Evolutionary conservation across 2,888 invertebrate species (phyloP), one percentile per base, ranked within the genome.

Genomic region (Epinotia demarniana): DNA sequence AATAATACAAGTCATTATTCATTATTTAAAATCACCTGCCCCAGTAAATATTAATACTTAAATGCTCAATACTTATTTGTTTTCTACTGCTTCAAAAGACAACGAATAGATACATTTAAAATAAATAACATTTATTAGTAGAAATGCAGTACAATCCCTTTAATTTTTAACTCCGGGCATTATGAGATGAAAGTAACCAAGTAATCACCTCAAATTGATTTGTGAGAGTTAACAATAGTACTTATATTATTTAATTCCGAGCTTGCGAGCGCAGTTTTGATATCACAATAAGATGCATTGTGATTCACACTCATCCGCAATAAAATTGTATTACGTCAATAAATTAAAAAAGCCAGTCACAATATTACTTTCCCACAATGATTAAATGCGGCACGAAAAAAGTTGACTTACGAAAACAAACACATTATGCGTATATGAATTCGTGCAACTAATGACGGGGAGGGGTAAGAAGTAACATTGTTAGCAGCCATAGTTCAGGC

Each of bases 401-500:
- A 81, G 84, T 85, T 87, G 90, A 91, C 86, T 89, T 92, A 92
- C 89, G 92, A 92, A 93, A 93, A 93, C 92, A 93, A 92, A 92
- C 89, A 88, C 89, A 91, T 91, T 90, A 91, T 87, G 88, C 90
- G 87, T 90, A 86, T 87, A 87, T 90, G 91, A 92, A 92, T 91
- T 92, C 89, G 90, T 90, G 88, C 90, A 91, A 89, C 92, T 93
- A 93, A 93, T 93, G 93, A 92, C 88, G 89, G 92, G 90, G 91
- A 92, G 90, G 92, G 92, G 92, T 92, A 91, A 87, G 85, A 89
- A 66, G 89, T 89, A 89, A 92, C 92, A 92, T 85, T 92, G 92
- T 92, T 90, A 90, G 88, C 91, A 92, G 90, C 88, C 90, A 91
- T 92, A 92, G 92, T 92, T 91, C 78, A 60, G 55, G 23, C 58